These are phyloP conservation scores for Sebastolobus altivelis DNA, from an alignment of 2,797 vertebrate genomes.

Conservation along the genomic window DNA sequence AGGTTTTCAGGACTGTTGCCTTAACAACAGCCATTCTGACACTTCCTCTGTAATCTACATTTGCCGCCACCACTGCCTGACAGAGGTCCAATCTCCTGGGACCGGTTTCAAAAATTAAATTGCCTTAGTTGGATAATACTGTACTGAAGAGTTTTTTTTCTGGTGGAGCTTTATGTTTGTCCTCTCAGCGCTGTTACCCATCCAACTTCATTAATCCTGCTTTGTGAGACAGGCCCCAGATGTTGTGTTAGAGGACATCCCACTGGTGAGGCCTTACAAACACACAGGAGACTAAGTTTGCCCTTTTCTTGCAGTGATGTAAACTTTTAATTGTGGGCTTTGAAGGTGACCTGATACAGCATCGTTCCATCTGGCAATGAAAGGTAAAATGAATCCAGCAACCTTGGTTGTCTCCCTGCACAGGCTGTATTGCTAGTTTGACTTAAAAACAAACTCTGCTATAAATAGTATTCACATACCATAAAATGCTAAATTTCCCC, in stretches of 20 bases:
- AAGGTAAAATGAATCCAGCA: neutral
- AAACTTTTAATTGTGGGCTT: neutral
- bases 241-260: conserved; percentile 2
- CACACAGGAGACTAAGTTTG: neutral
- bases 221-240: conserved; percentile 7
- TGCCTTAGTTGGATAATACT: neutral
- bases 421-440: neutral
- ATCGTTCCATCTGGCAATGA: neutral
- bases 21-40: neutral
- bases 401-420: neutral
- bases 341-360: conserved; percentile 6
- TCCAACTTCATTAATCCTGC: conserved; percentile 11
- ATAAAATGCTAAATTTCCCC: neutral
- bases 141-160: neutral
- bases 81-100: neutral
- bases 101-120: neutral
- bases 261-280: neutral
- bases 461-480: neutral
- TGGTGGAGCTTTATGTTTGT: neutral
- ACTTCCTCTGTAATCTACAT: neutral
- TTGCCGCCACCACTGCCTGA: neutral
- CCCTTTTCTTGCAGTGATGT: neutral
- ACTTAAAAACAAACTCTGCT: neutral
- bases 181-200: neutral
- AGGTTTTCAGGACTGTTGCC: neutral